Evolutionary conservation across 2,113 vertebrate species (phyloP).

Genomic region (Phalacrocorax pelagicus): DNA sequence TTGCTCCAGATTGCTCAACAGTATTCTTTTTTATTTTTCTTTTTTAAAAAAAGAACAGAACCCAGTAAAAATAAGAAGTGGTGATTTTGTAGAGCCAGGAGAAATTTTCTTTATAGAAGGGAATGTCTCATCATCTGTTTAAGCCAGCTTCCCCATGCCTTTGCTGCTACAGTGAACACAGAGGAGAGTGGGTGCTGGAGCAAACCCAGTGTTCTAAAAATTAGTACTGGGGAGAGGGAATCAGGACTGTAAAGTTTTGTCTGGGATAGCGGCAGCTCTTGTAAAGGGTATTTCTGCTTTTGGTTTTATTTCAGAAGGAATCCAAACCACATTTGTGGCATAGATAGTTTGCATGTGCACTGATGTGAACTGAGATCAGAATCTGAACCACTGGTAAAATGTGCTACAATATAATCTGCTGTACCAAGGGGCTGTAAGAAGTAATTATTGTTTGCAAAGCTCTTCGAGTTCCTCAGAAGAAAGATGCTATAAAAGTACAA

Average conservation of each 20-base stretch:
- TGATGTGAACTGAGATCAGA: constrained; percentile 15
- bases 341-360: background rate
- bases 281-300: background rate
- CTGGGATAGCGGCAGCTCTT: background rate
- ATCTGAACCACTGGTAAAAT: background rate
- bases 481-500: constrained; percentile 65
- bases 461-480: constrained; percentile 15
- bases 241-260: background rate
- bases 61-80: background rate
- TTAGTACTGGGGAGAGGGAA: background rate
- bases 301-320: background rate
- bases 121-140: background rate
- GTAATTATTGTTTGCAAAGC: constrained; percentile 59
- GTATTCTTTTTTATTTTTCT: background rate
- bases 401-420: constrained; percentile 6
- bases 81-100: background rate
- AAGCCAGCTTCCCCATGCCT: background rate
- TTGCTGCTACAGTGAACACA: background rate
- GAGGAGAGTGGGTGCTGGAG: background rate
- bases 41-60: background rate
- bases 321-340: background rate
- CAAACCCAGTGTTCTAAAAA: background rate
- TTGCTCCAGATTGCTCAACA: constrained; percentile 17
- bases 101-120: background rate
- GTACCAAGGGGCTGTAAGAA: background rate